Evolutionary conservation across 1,140 invertebrate genomes (phyloP).

Genomic region (Chionoecetes opilio): DNA sequence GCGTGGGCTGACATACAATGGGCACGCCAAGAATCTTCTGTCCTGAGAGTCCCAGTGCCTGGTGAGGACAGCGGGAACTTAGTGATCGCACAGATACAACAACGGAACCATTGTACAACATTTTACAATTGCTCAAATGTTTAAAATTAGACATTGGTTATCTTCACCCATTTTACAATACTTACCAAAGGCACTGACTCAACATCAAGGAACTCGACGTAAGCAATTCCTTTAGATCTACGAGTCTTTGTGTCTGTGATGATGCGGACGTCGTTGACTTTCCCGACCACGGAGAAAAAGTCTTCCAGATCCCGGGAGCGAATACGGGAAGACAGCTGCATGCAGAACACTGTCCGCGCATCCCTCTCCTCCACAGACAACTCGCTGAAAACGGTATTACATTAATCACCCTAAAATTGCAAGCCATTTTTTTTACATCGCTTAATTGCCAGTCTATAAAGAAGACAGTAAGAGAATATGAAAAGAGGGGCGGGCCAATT

Average conservation of each 20-base stretch:
- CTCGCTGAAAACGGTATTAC: conserved; percentile 85
- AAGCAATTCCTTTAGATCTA: conserved; percentile 99
- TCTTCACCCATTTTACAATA: conserved; percentile 78
- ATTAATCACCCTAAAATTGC: too few relatives aligned
- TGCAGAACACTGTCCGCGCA: conserved; percentile 98
- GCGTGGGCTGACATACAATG: conserved; percentile 97
- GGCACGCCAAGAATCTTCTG: conserved; percentile 98
- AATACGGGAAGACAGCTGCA: conserved; percentile 97
- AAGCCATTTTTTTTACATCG: too few relatives aligned
- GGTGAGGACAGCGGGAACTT: conserved; percentile 82
- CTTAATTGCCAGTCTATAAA: too few relatives aligned
- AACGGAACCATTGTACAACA: too few relatives aligned
- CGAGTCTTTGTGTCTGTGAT: conserved; percentile 99
- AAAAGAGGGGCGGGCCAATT: too few relatives aligned
- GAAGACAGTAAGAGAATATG: too few relatives aligned
- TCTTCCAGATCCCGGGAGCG: conserved; percentile 98
- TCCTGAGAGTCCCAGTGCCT: conserved; percentile 98
- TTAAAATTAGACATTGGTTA: background rate
- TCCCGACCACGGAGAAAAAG: conserved; percentile 99
- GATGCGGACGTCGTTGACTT: conserved; percentile 97
- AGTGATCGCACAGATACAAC: background rate
- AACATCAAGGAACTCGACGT: conserved; percentile 99
- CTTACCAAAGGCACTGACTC: conserved; percentile 97
- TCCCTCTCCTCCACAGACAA: conserved; percentile 99
- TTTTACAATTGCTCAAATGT: too few relatives aligned